A percentile compares a stretch with the other conserved stretches of the same genome.
Evolutionary conservation across 2,888 invertebrate genomes (phyloP).

Genomic region (Gryllus longicercus): DNA sequence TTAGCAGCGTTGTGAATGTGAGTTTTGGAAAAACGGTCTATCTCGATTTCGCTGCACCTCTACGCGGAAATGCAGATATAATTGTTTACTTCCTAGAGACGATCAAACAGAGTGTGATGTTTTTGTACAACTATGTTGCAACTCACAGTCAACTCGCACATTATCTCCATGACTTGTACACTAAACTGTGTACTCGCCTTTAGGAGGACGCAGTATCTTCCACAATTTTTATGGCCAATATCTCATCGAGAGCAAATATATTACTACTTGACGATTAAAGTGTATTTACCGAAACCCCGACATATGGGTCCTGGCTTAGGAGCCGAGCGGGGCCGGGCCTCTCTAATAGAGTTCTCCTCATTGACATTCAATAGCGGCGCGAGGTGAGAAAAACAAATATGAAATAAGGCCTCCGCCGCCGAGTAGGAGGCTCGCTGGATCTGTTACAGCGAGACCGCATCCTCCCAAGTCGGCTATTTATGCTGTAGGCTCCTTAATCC

Average conservation of each 20-base stretch:
- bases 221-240: neutral
- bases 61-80: too few relatives aligned
- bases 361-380: neutral
- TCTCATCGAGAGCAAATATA: neutral
- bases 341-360: slow-evolving; percentile 6
- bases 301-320: neutral
- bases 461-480: too few relatives aligned
- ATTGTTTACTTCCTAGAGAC: too few relatives aligned
- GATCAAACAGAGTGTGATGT: neutral
- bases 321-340: neutral
- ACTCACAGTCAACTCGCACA: neutral
- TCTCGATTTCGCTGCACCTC: too few relatives aligned
- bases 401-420: neutral
- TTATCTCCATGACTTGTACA: neutral
- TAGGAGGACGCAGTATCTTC: neutral
- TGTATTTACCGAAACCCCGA: neutral
- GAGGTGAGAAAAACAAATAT: slow-evolving; percentile 11
- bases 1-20: too few relatives aligned
- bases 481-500: too few relatives aligned
- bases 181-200: too few relatives aligned
- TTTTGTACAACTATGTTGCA: neutral
- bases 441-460: too few relatives aligned
- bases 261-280: neutral
- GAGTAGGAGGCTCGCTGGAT: too few relatives aligned
- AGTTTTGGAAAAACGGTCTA: too few relatives aligned